phyloP scores from a whole-genome alignment of 1,140 invertebrate genomes.

The Pseudomyrmex sp. region DNA sequence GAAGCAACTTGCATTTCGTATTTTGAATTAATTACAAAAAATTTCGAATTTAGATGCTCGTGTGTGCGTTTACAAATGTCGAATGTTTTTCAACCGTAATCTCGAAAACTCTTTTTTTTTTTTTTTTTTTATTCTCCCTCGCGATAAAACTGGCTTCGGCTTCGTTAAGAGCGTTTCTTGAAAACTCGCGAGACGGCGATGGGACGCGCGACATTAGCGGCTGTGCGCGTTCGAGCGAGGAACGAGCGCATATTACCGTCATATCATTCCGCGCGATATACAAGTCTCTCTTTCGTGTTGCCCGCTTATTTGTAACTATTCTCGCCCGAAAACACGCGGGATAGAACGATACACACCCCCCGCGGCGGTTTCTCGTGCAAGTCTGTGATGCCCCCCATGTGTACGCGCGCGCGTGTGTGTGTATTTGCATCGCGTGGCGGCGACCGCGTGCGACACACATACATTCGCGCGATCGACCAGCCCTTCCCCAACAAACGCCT shows the following conservation, averaged over 20 bases:
- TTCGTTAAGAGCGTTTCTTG: too few relatives aligned
- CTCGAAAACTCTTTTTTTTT: too few relatives aligned
- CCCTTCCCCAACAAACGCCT: background rate
- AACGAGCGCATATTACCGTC: background rate
- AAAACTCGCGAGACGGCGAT: background rate
- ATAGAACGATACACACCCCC: background rate
- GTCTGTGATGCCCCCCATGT: background rate
- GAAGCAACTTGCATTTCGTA: too few relatives aligned
- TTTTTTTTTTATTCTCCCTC: background rate
- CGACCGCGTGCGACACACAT: constrained; percentile 36
- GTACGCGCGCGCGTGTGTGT: background rate
- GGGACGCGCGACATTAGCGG: background rate
- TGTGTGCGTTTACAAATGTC: too few relatives aligned
- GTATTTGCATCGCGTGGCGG: constrained; percentile 31
- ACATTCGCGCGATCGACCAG: constrained; percentile 14
- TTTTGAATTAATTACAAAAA: too few relatives aligned
- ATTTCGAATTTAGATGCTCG: too few relatives aligned
- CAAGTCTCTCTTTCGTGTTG: constrained; percentile 8
- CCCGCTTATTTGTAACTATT: constrained; percentile 38
- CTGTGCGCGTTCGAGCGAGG: background rate
- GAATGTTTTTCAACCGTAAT: too few relatives aligned
- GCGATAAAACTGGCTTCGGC: background rate
- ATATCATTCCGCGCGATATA: constrained; percentile 21
- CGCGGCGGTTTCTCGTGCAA: constrained; percentile 15
- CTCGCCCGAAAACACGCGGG: constrained; percentile 16